These are phyloP conservation scores for Ornithoptera priamus DNA, from an alignment of 2,888 invertebrate genomes.

Conservation along the genomic window DNA sequence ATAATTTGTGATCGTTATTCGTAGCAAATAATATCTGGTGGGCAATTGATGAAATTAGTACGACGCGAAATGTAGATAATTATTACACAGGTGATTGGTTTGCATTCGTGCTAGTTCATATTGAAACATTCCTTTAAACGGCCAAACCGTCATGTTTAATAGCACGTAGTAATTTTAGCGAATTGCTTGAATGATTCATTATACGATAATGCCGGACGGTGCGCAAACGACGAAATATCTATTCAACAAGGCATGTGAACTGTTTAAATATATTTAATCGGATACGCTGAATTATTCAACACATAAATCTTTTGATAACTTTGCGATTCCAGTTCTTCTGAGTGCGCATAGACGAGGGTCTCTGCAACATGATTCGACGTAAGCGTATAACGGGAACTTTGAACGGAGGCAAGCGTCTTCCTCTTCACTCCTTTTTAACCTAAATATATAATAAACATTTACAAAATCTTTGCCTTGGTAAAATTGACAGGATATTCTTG, in stretches of 20 bases:
- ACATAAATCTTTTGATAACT: slow-evolving; percentile 2
- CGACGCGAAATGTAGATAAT: background rate
- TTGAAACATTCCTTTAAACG: slow-evolving; percentile 14
- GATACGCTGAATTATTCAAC: background rate
- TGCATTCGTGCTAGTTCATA: slow-evolving; percentile 9
- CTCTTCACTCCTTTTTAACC: background rate
- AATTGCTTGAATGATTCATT: slow-evolving; percentile 19
- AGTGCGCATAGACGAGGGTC: background rate
- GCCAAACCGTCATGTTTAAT: slow-evolving; percentile 1
- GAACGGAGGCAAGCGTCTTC: background rate
- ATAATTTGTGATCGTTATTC: background rate
- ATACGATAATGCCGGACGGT: slow-evolving; percentile 12
- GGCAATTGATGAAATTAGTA: background rate
- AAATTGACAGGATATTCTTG: too few species aligned
- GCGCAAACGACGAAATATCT: slow-evolving; percentile 4
- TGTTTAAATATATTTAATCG: slow-evolving; percentile 4
- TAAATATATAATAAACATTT: background rate
- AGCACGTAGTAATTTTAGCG: slow-evolving; percentile 6
- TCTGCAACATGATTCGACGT: background rate
- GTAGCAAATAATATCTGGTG: background rate
- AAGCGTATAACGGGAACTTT: background rate
- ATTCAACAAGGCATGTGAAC: background rate
- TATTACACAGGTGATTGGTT: slow-evolving; percentile 3
- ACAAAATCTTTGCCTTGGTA: background rate
- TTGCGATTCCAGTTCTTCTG: background rate